Percentiles rank a stretch among this genome's conserved stretches.
phyloP scores from a whole-genome alignment of 2,888 invertebrate genomes.

The Odontomyia ornata region DNA sequence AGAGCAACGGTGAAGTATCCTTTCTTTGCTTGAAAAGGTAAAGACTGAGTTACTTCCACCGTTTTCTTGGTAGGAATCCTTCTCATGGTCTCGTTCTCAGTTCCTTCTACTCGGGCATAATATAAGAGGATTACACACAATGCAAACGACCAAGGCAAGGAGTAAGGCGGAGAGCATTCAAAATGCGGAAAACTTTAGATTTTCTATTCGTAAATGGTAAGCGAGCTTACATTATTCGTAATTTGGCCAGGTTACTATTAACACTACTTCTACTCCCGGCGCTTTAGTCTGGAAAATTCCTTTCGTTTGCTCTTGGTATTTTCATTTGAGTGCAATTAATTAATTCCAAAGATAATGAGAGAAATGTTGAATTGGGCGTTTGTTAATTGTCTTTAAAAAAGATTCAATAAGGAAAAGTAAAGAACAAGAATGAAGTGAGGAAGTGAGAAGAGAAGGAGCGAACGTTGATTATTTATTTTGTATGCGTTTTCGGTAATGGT shows the following conservation, averaged over 20 bases:
- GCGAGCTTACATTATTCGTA: neutral
- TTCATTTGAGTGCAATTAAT: slow-evolving; percentile 35
- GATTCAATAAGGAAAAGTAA: too few species aligned
- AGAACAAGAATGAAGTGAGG: too few species aligned
- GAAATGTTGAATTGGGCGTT: slow-evolving; percentile 12
- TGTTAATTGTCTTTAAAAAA: slow-evolving; percentile 5
- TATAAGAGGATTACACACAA: neutral
- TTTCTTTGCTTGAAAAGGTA: too few species aligned
- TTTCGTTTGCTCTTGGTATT: slow-evolving; percentile 28
- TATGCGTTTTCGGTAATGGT: too few species aligned
- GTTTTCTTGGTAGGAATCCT: too few species aligned
- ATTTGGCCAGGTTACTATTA: neutral
- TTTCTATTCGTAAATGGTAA: neutral
- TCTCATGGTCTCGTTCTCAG: neutral
- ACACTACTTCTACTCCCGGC: too few species aligned
- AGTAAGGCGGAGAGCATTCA: neutral
- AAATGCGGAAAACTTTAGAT: neutral
- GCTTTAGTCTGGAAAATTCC: neutral
- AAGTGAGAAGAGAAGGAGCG: too few species aligned
- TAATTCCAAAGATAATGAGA: slow-evolving; percentile 38
- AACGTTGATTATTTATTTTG: too few species aligned
- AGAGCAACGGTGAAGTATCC: too few species aligned
- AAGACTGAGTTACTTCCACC: too few species aligned
- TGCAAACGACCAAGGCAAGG: neutral
- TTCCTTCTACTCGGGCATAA: neutral